Evolutionary conservation across 2,888 invertebrate species (phyloP).

Genomic region (Carpatolechia fugitivella): DNA sequence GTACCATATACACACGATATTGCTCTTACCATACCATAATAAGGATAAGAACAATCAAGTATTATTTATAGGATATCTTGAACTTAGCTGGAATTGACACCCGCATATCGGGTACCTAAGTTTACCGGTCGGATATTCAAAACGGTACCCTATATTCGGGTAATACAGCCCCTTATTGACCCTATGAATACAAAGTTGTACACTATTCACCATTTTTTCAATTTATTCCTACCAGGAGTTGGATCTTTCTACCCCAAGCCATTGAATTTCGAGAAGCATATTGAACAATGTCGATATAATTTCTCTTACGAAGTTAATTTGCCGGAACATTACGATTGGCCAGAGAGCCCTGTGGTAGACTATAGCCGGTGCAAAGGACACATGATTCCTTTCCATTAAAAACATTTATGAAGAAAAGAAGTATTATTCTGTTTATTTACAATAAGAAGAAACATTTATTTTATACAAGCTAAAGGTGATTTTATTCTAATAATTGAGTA

Average conservation of each 20-base stretch:
- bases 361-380: neutral
- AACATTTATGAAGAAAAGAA: neutral
- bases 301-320: conserved; percentile 30
- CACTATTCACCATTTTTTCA: too few species aligned
- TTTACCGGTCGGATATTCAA: too few species aligned
- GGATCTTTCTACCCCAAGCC: conserved; percentile 81
- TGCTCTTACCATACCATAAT: too few species aligned
- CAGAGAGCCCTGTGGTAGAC: conserved; percentile 9
- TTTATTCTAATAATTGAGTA: neutral
- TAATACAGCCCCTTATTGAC: too few species aligned
- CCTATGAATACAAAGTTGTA: too few species aligned
- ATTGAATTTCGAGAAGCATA: conserved; percentile 70
- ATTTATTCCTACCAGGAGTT: conserved; percentile 72
- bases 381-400: neutral
- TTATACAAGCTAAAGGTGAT: neutral
- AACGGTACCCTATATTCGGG: too few species aligned
- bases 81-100: too few species aligned
- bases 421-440: neutral
- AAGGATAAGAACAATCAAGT: too few species aligned
- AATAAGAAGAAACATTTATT: too few species aligned
- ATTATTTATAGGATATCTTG: too few species aligned
- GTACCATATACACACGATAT: too few species aligned
- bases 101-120: too few species aligned
- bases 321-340: conserved; percentile 37
- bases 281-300: conserved; percentile 54